Evolutionary conservation across 2,888 invertebrate genomes (phyloP).

Genomic region (Perithous albicinctus): DNA sequence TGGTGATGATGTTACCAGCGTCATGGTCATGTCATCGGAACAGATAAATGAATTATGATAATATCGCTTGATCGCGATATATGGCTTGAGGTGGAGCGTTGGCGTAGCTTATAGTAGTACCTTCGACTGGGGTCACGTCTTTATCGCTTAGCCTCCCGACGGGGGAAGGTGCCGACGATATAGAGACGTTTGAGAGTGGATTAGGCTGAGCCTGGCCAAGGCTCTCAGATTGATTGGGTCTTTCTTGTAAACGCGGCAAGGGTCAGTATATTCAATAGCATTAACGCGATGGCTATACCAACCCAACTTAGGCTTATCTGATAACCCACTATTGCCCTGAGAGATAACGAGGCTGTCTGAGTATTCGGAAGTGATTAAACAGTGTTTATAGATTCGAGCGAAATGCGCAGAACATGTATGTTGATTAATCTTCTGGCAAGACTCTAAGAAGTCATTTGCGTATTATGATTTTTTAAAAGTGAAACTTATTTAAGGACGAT

Average conservation of each 20-base stretch:
- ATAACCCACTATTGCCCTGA: slow-evolving; percentile 18
- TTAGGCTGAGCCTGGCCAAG: slow-evolving; percentile 45
- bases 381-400: slow-evolving; percentile 14
- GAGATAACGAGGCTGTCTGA: slow-evolving; percentile 46
- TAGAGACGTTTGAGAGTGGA: slow-evolving; percentile 57
- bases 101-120: not conserved
- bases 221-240: slow-evolving; percentile 60
- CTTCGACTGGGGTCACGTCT: not conserved
- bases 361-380: slow-evolving; percentile 27
- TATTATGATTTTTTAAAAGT: not conserved
- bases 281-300: slow-evolving; percentile 49
- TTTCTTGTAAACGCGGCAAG: slow-evolving; percentile 59
- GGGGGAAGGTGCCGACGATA: slow-evolving; percentile 36
- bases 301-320: slow-evolving; percentile 16
- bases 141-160: slow-evolving; percentile 19
- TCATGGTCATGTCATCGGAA: slow-evolving; percentile 41
- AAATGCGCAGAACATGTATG: not conserved
- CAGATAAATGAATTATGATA: slow-evolving; percentile 64
- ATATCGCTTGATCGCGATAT: slow-evolving; percentile 44
- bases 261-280: slow-evolving; percentile 57
- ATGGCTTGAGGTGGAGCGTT: slow-evolving; percentile 1
- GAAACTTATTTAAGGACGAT: too few relatives aligned
- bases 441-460: not conserved
- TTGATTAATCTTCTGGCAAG: not conserved
- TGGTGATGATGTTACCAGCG: slow-evolving; percentile 46